Evolutionary conservation across 2,888 invertebrate genomes (phyloP).

Genomic region (Slavum lentiscoides): DNA sequence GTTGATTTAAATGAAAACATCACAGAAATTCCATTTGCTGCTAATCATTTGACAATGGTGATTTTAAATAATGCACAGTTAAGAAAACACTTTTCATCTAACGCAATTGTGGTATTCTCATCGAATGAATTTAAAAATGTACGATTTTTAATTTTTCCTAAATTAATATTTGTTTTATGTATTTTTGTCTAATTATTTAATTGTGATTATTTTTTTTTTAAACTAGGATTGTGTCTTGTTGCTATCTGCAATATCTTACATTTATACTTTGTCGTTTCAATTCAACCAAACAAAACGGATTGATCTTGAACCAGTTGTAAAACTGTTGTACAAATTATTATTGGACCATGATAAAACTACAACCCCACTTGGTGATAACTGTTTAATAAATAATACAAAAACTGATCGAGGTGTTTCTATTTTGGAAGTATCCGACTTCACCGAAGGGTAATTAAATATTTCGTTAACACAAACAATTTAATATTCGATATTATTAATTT

Average conservation of each 20-base stretch:
- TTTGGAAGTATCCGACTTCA: constrained; percentile 33
- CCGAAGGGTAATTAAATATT: constrained; percentile 28
- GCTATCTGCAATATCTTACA: constrained; percentile 35
- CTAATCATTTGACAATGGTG: constrained; percentile 2
- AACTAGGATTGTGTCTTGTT: constrained; percentile 25
- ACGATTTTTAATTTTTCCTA: not conserved
- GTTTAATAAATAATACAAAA: not conserved
- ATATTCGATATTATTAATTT: not conserved
- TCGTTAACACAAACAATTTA: not conserved
- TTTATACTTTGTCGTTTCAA: constrained; percentile 40
- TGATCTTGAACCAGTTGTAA: constrained; percentile 37
- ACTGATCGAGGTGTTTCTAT: not conserved
- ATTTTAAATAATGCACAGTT: constrained; percentile 24
- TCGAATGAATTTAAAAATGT: constrained; percentile 27
- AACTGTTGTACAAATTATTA: constrained; percentile 24
- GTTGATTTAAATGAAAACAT: constrained; percentile 38
- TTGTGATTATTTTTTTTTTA: not conserved
- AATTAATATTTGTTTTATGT: not conserved
- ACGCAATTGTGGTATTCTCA: constrained; percentile 25
- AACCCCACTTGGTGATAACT: not conserved
- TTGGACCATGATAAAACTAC: constrained; percentile 9
- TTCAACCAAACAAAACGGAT: not conserved
- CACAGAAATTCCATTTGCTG: constrained; percentile 26
- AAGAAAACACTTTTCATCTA: constrained; percentile 27
- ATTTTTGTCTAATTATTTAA: not conserved